Evolutionary conservation across 2,797 vertebrate genomes (phyloP).

Genomic region (Pangasius krempfi): DNA sequence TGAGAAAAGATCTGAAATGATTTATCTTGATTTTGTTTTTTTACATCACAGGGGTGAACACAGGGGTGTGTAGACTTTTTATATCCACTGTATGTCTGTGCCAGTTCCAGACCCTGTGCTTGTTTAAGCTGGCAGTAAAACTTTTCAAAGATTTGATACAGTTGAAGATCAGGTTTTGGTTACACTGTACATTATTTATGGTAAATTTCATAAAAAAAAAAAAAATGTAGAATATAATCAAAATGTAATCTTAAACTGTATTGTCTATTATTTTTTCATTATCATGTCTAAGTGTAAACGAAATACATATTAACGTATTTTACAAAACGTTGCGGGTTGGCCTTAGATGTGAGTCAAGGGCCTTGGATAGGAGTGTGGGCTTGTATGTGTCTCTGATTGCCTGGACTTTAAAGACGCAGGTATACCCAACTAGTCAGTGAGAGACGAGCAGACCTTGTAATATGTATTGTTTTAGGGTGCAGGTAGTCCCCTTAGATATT

Average conservation of each 20-base stretch:
- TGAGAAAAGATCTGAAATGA: too few species aligned
- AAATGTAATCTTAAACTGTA: too few species aligned
- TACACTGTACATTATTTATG: too few species aligned
- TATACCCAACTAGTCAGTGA: not conserved
- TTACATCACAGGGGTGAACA: not conserved
- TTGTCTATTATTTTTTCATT: not conserved
- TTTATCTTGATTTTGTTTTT: not conserved
- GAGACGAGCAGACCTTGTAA: too few species aligned
- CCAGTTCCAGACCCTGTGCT: not conserved
- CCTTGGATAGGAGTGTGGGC: too few species aligned
- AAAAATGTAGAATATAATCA: too few species aligned
- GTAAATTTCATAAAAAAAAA: too few species aligned
- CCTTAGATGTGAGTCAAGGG: not conserved
- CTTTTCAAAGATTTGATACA: not conserved
- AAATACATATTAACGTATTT: not conserved
- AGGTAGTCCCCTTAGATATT: not conserved
- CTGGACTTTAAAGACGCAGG: not conserved
- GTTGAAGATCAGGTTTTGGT: not conserved
- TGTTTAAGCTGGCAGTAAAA: not conserved
- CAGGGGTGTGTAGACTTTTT: not conserved
- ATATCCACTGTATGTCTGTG: not conserved
- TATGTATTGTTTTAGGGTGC: not conserved
- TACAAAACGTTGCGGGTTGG: not conserved
- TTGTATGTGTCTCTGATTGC: not conserved
- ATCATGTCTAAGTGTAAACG: not conserved